These are phyloP conservation scores for Peromyscus maniculatus DNA, from an alignment of 2,113 vertebrate species.

Conservation along the genomic window DNA sequence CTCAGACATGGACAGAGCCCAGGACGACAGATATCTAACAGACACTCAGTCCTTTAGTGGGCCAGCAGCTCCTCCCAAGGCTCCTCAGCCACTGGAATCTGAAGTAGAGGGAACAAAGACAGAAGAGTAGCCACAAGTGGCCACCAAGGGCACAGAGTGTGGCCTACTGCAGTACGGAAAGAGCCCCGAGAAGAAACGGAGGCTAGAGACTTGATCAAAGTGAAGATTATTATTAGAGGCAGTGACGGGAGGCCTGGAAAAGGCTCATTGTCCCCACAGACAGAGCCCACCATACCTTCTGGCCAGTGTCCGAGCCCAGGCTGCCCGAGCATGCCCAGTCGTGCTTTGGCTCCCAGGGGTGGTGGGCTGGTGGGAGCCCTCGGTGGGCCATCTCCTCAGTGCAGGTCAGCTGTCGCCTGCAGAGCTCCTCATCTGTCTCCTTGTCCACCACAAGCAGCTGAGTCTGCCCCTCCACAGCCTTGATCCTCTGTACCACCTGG, in stretches of 20 bases:
- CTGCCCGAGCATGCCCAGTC: conserved; percentile 86
- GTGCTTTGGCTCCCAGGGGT: conserved; percentile 88
- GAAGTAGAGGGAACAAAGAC: not conserved
- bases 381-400: conserved; percentile 90
- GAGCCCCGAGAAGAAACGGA: not conserved
- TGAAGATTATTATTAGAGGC: not conserved
- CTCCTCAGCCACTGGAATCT: not conserved
- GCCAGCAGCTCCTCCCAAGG: not conserved
- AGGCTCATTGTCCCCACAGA: not conserved
- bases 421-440: conserved; percentile 93
- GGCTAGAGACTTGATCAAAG: not conserved
- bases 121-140: not conserved
- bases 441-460: conserved; percentile 94
- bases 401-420: conserved; percentile 89
- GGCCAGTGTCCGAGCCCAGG: conserved; percentile 84
- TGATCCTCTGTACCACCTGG: conserved; percentile 96
- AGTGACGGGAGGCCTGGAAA: fast-evolving
- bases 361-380: conserved; percentile 80
- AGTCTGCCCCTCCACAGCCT: conserved; percentile 91
- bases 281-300: not conserved
- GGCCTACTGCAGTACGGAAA: not conserved
- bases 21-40: not conserved
- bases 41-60: not conserved
- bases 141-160: not conserved
- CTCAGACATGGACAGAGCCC: not conserved